Percentiles rank a stretch among this genome's conserved stretches.
These are phyloP conservation scores for Sebastes melanostomus DNA, from an alignment of 2,797 vertebrate species.

Conservation along the genomic window DNA sequence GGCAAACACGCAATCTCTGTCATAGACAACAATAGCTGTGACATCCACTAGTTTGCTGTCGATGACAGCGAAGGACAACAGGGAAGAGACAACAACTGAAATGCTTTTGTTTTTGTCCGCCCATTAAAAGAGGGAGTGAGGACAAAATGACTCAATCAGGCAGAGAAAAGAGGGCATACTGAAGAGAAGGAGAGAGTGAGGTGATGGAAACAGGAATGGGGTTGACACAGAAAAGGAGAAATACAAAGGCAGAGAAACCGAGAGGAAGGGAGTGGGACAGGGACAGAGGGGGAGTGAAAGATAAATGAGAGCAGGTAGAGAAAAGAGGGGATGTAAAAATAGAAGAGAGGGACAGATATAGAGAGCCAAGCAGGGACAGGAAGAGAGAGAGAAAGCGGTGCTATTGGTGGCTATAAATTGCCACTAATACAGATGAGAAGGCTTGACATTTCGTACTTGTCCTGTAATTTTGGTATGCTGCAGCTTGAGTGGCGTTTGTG, in stretches of 20 bases:
- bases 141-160: constrained; percentile 68
- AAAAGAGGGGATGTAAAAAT: constrained; percentile 78
- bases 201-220: constrained; percentile 74
- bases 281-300: constrained; percentile 72
- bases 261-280: constrained; percentile 65
- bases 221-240: constrained; percentile 77
- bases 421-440: constrained; percentile 79
- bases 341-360: constrained; percentile 75
- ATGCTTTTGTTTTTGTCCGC: constrained; percentile 59
- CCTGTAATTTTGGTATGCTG: constrained; percentile 77
- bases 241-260: constrained; percentile 73
- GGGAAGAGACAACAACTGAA: constrained; percentile 46
- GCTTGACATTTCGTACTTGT: constrained; percentile 79
- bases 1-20: constrained; percentile 53
- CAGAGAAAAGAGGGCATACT: constrained; percentile 70
- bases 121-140: constrained; percentile 59
- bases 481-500: constrained; percentile 71
- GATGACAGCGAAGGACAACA: constrained; percentile 44
- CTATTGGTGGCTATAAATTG: constrained; percentile 84
- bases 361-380: constrained; percentile 61
- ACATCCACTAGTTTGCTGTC: constrained; percentile 42
- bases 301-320: constrained; percentile 81
- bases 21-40: constrained; percentile 31
- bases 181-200: constrained; percentile 63
- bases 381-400: constrained; percentile 62